Evolutionary conservation across 2,113 vertebrate species (phyloP).

Genomic region (zebrafish (Danio rerio)): GRCz12tu NC_133182.1:24608001-24608500

Average conservation of each 20-base stretch:
- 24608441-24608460: background rate
- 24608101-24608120: conserved; percentile 14
- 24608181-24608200: conserved; percentile 55
- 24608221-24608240: conserved; percentile 48
- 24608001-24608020: background rate
- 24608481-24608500: too few species aligned
- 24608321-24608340: conserved; percentile 43
- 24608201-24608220: conserved; percentile 42
- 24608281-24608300: conserved; percentile 41
- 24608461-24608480: too few species aligned
- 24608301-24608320: conserved; percentile 28
- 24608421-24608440: background rate
- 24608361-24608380: conserved; percentile 28
- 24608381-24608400: background rate
- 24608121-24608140: conserved; percentile 29
- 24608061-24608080: conserved; percentile 21
- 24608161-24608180: conserved; percentile 46
- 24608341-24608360: conserved; percentile 16
- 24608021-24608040: conserved; percentile 7
- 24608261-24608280: conserved; percentile 50
- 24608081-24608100: conserved; percentile 32
- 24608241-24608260: conserved; percentile 56
- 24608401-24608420: background rate
- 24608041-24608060: conserved; percentile 30
- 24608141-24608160: conserved; percentile 32